phyloP scores from a whole-genome alignment of 2,888 invertebrate species.

The Geophilus truncorum region DNA sequence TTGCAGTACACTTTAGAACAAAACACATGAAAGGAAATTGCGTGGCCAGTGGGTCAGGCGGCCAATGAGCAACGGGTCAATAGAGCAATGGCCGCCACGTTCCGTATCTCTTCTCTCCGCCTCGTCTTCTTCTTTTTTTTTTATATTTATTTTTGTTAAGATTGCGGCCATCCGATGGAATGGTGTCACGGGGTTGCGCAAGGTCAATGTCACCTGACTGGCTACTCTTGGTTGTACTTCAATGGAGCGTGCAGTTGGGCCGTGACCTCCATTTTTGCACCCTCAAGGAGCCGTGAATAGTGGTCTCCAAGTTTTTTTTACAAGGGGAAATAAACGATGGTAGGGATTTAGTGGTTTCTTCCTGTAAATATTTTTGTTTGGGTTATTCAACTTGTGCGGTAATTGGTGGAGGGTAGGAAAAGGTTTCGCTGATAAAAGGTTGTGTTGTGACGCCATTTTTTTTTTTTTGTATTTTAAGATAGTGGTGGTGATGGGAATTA shows the following conservation, averaged over 20 bases:
- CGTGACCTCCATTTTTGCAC: not conserved
- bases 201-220: slow-evolving; percentile 18
- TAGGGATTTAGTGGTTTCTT: not conserved
- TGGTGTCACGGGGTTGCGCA: slow-evolving; percentile 8
- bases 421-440: not conserved
- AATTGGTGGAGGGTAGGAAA: not conserved
- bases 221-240: slow-evolving; percentile 1
- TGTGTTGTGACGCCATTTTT: not conserved
- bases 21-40: slow-evolving; percentile 22
- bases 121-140: not conserved
- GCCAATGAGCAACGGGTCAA: slow-evolving; percentile 25
- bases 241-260: not conserved
- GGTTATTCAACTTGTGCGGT: not conserved
- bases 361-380: not conserved
- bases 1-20: not conserved
- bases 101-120: not conserved
- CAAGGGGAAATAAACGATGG: not conserved
- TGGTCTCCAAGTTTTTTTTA: not conserved
- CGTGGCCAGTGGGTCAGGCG: slow-evolving; percentile 18
- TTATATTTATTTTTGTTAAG: not conserved
- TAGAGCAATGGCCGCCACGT: slow-evolving; percentile 7
- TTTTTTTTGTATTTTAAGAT: not conserved
- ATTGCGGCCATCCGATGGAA: slow-evolving; percentile 19
- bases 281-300: not conserved
- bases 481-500: not conserved